Evolutionary conservation across 2,888 invertebrate species (phyloP), one percentile per base, ranked within the genome.

Genomic region (Drosophila paranaensis): DNA sequence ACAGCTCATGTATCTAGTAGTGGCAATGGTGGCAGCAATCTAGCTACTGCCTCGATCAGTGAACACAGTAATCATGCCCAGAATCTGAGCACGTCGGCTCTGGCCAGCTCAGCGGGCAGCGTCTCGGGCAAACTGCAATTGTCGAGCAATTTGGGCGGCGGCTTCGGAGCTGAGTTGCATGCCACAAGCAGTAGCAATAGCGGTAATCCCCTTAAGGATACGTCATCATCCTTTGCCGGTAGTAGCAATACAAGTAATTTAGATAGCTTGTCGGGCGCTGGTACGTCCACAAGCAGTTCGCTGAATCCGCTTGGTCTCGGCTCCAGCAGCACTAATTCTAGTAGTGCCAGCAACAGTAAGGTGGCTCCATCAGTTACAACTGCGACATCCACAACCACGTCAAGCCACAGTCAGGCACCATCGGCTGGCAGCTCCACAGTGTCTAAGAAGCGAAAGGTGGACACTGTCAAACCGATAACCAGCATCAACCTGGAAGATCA

Each of bases 371-470:
- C 70, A 45, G 57, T 65, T 20, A 58, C 71, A 51, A 55, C 48
- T 39, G 71, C 62, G 48, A 56, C 67, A 45, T 73, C 76, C 6
- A 65, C 82, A 39, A 74, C 71, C 50, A 61, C 79, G 14, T 45
- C 69, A n/a, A 68, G 40, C 35, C 79, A 68, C 37, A 77, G 37
- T 60, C 80, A 53, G 30, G 11, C 61, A 9, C 35, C 45, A 43
- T 42, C 60, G 25, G 16, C 68, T 2, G 65, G 63, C 57, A 64
- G 60, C 54, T 76, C 83, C 25, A 81, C 91, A 6, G 37, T 86
- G 5, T 89, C 90, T 0, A 93, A 93, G 64, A 93, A 93, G 65
- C 90, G 93, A 10, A 93, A 93, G 78, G 90, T 89, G 4, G 93
- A 93, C 48, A 74, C 60, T 6, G 54, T 83, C 0, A 91, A 91